Conservation (phyloP, 2,797 vertebrate species). For the Myotis pilosus region DNA sequence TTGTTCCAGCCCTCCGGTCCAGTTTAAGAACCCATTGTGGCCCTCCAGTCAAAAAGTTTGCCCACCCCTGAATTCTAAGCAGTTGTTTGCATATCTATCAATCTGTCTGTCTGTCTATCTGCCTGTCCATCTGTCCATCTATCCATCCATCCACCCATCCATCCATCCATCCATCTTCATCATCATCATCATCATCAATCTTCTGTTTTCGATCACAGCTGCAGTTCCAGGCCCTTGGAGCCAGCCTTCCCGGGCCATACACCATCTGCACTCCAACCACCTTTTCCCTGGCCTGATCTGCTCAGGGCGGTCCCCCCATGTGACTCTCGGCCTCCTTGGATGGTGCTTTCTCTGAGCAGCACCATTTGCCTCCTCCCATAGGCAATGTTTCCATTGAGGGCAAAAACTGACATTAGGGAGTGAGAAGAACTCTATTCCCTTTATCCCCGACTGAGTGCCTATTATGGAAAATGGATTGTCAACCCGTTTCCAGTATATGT, state of each 20-base stretch:
- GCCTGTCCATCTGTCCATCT: neutral
- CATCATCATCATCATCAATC: neutral
- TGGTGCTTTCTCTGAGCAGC: neutral
- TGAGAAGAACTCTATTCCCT: neutral
- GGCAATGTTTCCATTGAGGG: neutral
- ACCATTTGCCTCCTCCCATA: neutral
- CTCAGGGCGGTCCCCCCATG: neutral
- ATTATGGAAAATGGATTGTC: conserved; percentile 26
- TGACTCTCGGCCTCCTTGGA: neutral
- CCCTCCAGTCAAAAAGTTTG: too few species aligned
- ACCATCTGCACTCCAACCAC: neutral
- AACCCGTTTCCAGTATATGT: neutral
- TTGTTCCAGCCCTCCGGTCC: too few species aligned
- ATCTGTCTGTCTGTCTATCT: neutral
- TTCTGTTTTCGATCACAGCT: neutral
- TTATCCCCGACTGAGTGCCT: neutral
- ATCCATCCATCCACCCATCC: neutral
- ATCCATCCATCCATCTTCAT: neutral
- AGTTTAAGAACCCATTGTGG: too few species aligned
- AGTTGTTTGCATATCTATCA: neutral
- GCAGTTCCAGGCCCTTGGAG: neutral
- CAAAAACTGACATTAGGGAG: neutral
- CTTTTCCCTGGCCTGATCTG: neutral
- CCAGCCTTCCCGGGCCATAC: accelerated
- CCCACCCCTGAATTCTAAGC: neutral